A percentile compares a stretch with the other conserved stretches of the same genome.
Conservation (phyloP, 2,888 invertebrate genomes). For the Aporophyla nigra region DNA sequence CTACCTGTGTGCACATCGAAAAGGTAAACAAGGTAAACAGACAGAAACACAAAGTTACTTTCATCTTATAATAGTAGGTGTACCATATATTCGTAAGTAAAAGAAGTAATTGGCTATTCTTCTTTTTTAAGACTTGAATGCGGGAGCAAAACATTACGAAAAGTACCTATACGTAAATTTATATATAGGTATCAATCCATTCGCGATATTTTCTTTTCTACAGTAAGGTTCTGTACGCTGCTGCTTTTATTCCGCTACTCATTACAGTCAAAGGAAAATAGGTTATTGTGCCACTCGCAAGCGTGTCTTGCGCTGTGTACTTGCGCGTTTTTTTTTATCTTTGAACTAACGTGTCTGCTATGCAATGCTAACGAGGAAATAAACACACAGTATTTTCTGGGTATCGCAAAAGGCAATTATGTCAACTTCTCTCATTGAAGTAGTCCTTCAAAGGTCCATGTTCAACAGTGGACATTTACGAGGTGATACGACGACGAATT, state of each 20-base stretch:
- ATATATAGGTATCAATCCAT: background rate
- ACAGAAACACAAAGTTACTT: too few relatives aligned
- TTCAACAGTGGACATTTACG: background rate
- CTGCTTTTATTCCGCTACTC: conserved; percentile 32
- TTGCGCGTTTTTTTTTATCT: conserved; percentile 29
- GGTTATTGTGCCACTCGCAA: conserved; percentile 52
- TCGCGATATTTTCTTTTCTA: background rate
- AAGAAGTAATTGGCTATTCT: background rate
- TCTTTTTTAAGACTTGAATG: background rate
- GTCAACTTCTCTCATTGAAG: background rate
- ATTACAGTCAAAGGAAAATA: conserved; percentile 50
- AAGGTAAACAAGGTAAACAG: too few relatives aligned
- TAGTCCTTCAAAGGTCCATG: background rate
- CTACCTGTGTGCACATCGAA: too few relatives aligned
- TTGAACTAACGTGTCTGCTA: background rate
- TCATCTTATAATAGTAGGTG: too few relatives aligned
- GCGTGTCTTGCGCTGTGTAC: conserved; percentile 36
- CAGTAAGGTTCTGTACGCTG: background rate
- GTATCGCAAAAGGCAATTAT: background rate
- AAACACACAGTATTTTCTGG: background rate
- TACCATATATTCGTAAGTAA: too few relatives aligned
- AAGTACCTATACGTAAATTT: too few relatives aligned
- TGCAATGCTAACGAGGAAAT: conserved; percentile 12
- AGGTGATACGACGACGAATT: background rate
- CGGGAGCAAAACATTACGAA: background rate